Evolutionary conservation across 2,888 invertebrate genomes (phyloP), one percentile per base, ranked within the genome.

Genomic region (Agriopis leucophaearia): DNA sequence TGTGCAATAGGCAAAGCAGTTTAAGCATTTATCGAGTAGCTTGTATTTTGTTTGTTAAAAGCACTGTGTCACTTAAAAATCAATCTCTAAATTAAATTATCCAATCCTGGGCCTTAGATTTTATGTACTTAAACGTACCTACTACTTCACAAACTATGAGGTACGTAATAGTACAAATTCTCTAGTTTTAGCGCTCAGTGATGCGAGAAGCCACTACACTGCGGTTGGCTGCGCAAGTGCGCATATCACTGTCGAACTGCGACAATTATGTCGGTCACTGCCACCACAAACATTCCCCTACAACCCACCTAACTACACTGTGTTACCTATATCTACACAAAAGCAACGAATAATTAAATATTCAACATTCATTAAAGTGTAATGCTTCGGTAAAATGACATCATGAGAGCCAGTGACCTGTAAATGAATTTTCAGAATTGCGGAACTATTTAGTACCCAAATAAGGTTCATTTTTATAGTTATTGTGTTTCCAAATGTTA

Each of bases 221-320:
- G 85, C 67, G 85, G 85, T 83, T 59, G 56, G 67, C 70, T 66
- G 69, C 74, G 77, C 79, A 36, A 6, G 8, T 36, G 36, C 8
- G 38, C 38, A 81, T 82, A 81, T 79, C 81, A 72, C 71, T 71
- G 74, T 72, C 73, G 72, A 74, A 74, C 71, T 71, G 78, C 66
- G 74, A 81, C 84, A 82, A 78, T 82, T 80, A 87, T 82, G 82
- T 79, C 78, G 73, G 78, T 78, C 78, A 80, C 67, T 70, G 65
- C 51, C 67, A 80, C 83, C 85, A 67, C 85, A 83, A 80, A 73
- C 74, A 82, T 81, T 78, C 74, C 70, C 55, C 18, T 56, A 12
- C n/a, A n/a, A 38, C 54, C 40, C 16, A 7, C 4, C 42, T 10
- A 8, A 7, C 54, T 10, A 12, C 6, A 12, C 38, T 16, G 9